These are phyloP conservation scores for Xestia sexstrigata DNA, from an alignment of 2,888 invertebrate genomes.

Conservation along the genomic window DNA sequence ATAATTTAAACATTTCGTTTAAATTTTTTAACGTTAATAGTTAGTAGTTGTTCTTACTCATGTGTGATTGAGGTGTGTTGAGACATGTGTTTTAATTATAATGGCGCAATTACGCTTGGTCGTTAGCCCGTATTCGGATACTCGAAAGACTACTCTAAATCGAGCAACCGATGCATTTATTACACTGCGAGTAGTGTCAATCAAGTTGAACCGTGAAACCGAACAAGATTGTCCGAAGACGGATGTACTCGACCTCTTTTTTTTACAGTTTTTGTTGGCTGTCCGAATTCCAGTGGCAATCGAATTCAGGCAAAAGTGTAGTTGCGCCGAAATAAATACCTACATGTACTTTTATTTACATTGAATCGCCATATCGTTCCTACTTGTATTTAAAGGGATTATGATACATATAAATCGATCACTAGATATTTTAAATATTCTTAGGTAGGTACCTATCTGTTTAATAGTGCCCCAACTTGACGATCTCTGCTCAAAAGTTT, in stretches of 20 bases:
- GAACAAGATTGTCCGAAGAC: neutral
- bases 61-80: neutral
- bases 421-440: neutral
- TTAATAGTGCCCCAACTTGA: slow-evolving; percentile 28
- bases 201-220: neutral
- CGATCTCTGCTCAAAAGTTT: slow-evolving; percentile 51
- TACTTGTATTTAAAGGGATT: too few species aligned
- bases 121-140: neutral
- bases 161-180: neutral
- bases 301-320: neutral
- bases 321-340: neutral
- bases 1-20: neutral
- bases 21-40: too few species aligned
- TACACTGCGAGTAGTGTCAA: neutral
- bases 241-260: neutral
- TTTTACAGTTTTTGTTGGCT: neutral
- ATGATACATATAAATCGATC: neutral
- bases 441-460: neutral
- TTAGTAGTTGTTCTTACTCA: too few species aligned
- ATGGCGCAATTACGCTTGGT: neutral
- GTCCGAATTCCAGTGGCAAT: neutral
- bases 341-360: neutral
- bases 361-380: neutral
- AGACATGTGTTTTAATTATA: neutral
- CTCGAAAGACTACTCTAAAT: neutral